phyloP scores from a whole-genome alignment of 2,797 vertebrate species.

The Allochrocebus solatus region DNA sequence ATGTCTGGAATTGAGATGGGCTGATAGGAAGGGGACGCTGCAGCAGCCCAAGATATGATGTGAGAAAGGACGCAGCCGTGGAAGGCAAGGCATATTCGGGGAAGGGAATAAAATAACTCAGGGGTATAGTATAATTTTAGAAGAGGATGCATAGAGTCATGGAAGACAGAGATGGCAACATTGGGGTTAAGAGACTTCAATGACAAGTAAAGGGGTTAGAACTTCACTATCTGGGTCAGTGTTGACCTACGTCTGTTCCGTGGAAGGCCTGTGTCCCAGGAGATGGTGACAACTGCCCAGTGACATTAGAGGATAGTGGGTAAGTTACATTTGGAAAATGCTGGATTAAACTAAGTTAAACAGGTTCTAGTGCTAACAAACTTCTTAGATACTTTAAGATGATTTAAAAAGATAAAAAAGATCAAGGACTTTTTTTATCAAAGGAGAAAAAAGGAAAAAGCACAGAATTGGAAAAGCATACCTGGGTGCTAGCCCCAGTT shows the following conservation, averaged over 20 bases:
- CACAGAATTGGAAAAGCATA: neutral
- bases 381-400: slow-evolving; percentile 48
- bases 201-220: neutral
- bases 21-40: accelerated
- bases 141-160: neutral
- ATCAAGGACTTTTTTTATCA: neutral
- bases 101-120: neutral
- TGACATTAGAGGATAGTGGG: neutral
- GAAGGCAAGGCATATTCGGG: neutral
- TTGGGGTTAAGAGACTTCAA: neutral
- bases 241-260: neutral
- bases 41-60: accelerated
- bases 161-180: neutral
- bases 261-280: neutral
- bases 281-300: neutral
- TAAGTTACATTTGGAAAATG: neutral
- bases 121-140: neutral
- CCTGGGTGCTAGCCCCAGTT: neutral
- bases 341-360: slow-evolving; percentile 37
- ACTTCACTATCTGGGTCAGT: neutral
- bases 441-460: neutral
- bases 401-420: neutral
- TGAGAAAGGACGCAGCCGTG: accelerated
- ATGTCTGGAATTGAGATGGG: neutral
- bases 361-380: neutral